These are phyloP conservation scores for Raja brachyura DNA, from an alignment of 2,113 vertebrate species.

Conservation along the genomic window DNA sequence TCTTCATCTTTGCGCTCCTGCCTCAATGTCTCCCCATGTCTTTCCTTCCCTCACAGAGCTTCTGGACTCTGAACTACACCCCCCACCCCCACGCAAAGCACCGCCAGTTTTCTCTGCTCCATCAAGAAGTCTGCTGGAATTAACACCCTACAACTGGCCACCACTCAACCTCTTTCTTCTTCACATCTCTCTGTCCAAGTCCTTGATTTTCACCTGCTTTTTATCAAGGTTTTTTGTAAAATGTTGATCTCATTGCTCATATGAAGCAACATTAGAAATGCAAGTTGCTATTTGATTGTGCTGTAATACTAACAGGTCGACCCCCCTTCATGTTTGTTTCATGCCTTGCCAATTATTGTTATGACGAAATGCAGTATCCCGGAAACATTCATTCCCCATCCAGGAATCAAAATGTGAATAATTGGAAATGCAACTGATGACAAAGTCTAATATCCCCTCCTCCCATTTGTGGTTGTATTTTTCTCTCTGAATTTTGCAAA, in stretches of 20 bases:
- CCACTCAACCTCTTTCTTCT: neutral
- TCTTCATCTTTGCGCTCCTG: neutral
- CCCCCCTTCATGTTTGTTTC: no score
- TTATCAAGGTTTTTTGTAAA: neutral
- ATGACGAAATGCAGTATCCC: conserved; percentile 17
- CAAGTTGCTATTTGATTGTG: neutral
- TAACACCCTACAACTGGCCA: neutral
- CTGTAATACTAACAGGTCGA: neutral
- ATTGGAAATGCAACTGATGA: neutral
- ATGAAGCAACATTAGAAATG: neutral
- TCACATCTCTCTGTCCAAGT: neutral
- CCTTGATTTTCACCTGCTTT: no score
- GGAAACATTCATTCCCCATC: neutral
- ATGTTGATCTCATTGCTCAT: neutral
- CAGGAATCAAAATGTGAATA: neutral
- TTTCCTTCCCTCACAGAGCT: neutral
- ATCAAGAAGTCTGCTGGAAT: neutral
- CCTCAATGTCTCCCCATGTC: neutral
- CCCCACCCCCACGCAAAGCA: neutral
- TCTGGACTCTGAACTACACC: neutral
- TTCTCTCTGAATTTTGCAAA: neutral
- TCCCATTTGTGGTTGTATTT: neutral
- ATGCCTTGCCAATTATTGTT: no score
- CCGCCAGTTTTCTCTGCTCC: no score
- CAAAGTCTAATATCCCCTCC: neutral